Conservation (phyloP, 2,888 invertebrate species). For the Lasioglossum marginatum region DNA sequence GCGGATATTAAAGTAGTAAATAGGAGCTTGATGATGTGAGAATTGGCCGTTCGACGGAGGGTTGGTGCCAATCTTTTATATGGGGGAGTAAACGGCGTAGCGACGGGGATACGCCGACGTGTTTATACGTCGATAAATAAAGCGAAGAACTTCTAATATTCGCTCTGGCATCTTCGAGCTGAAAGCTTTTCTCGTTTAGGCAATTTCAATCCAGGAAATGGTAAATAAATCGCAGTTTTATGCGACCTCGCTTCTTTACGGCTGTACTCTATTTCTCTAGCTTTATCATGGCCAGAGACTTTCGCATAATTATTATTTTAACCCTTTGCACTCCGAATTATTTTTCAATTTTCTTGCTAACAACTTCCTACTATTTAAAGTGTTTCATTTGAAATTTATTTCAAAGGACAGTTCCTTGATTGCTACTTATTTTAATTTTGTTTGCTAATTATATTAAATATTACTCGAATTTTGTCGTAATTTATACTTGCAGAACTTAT, state of each 20-base stretch:
- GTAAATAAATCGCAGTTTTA: not conserved
- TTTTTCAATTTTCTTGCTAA: too few species aligned
- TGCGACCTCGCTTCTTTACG: not conserved
- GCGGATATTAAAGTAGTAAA: constrained; percentile 43
- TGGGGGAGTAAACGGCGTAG: not conserved
- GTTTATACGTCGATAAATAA: not conserved
- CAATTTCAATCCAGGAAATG: not conserved
- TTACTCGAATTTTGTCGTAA: too few species aligned
- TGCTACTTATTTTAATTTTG: too few species aligned
- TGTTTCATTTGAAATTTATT: too few species aligned
- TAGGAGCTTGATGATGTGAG: constrained; percentile 28
- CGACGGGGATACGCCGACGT: not conserved
- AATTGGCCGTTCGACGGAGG: constrained; percentile 9
- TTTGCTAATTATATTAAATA: too few species aligned
- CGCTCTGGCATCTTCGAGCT: not conserved
- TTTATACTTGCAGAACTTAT: too few species aligned
- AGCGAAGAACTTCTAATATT: not conserved
- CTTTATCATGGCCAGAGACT: not conserved
- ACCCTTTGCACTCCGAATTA: too few species aligned
- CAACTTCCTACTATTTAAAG: too few species aligned
- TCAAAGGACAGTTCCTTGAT: too few species aligned
- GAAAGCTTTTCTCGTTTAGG: not conserved
- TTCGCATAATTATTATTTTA: not conserved
- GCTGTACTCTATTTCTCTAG: not conserved
- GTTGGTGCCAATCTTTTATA: not conserved